phyloP scores from a whole-genome alignment of 1,140 invertebrate species.

The Macrocentrus cingulum region DNA sequence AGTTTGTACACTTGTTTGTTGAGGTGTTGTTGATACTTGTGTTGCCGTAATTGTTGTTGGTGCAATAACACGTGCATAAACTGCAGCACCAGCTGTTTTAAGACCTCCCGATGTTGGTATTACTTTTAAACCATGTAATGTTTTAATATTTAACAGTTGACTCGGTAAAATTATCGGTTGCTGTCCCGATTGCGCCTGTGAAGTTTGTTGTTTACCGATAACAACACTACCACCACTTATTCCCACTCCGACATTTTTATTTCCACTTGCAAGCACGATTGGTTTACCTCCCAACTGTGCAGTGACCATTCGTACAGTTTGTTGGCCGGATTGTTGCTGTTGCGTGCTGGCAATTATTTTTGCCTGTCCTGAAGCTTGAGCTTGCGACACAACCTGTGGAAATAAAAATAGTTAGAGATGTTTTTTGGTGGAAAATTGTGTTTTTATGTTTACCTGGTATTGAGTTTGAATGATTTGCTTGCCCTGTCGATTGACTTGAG shows the following conservation, averaged over 20 bases:
- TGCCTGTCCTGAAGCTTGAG: slow-evolving; percentile 47
- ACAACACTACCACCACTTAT: slow-evolving; percentile 44
- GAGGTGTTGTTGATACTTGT: slow-evolving; percentile 38
- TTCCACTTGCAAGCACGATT: slow-evolving; percentile 63
- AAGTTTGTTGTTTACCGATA: slow-evolving; percentile 42
- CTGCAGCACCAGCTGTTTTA: slow-evolving; percentile 51
- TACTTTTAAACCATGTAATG: slow-evolving; percentile 70
- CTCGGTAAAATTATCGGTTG: slow-evolving; percentile 67
- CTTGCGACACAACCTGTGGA: slow-evolving; percentile 51
- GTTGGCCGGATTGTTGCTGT: slow-evolving; percentile 43
- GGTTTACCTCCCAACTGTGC: slow-evolving; percentile 68
- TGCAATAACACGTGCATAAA: slow-evolving; percentile 54
- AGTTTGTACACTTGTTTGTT: slow-evolving; percentile 32
- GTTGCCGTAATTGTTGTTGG: slow-evolving; percentile 50
- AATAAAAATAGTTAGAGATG: no score
- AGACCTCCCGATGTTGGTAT: slow-evolving; percentile 61
- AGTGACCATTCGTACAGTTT: slow-evolving; percentile 62
- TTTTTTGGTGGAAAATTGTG: no score
- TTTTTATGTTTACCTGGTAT: slow-evolving; percentile 44
- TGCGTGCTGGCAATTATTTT: slow-evolving; percentile 54
- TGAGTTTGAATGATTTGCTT: slow-evolving; percentile 56
- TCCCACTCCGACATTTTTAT: slow-evolving; percentile 53
- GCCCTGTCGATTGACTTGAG: slow-evolving; percentile 50
- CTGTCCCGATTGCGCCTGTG: slow-evolving; percentile 31
- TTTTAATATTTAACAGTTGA: slow-evolving; percentile 68